Base-by-base conservation (phyloP, 2,113 vertebrate species). In the Petrocephalus microphthalmus region DNA sequence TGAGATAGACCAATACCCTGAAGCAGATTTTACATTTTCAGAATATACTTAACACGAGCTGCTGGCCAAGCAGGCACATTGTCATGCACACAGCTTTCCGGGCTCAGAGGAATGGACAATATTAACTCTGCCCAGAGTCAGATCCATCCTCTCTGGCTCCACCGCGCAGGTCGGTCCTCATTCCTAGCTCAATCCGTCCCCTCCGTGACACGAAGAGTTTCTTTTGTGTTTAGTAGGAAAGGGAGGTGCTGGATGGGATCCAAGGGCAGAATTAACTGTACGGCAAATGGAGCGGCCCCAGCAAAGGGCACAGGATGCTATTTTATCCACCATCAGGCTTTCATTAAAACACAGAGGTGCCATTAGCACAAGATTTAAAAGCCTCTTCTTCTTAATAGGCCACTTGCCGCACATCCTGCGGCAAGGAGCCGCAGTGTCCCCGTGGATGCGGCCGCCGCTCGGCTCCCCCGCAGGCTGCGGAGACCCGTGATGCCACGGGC, bases 11-110 rank as follows among this genome's bases (percentile, higher is more conserved):
- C 0, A 37, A 74, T 37, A 85, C 51, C 25, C 33, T 29, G 37
- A 71, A 51, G 29, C 51, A 29, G 87, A 74, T 88, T 88, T 54
- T 82, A 56, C 52, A 29, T 88, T 54, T 88, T 8, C 7, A 7
- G 51, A 82, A 56, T 64, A 52, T 86, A 64, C 57, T 86, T 25
- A 20, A 89, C 53, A n/a, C 7, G 10, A 42, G 53, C 53, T 20
- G 33, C 22, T 25, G 57, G 57, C 17, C 20, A 37, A 45, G 64
- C 25, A 19, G 20, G 22, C 11, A 10, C n/a, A 52, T 33, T 37
- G 45, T n/a, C 86, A n/a, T 52, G 47, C 64, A 11, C 45, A 42
- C 19, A 42, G 7, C 13, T 19, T 19, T 37, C 71, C 19, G 33
- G 5, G 15, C 67, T 74, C 67, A 29, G 67, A 37, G 29, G 29